Conservation (phyloP, 1,140 invertebrate species). For the Metaphire vulgaris region DNA sequence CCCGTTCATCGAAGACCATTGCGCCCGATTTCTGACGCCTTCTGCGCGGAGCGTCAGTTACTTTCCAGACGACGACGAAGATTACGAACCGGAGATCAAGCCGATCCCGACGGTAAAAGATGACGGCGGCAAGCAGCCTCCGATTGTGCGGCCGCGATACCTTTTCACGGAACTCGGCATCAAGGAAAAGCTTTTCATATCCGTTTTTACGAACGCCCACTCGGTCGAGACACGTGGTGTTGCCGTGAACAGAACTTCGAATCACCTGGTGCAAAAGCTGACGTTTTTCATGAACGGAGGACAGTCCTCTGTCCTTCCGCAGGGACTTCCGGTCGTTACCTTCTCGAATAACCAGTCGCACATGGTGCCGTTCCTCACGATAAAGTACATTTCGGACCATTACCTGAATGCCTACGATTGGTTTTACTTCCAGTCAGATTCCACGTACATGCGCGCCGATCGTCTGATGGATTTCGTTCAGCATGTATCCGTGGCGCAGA, state of each 20-base stretch:
- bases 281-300: slow-evolving; percentile 65
- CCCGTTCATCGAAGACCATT: slow-evolving; percentile 18
- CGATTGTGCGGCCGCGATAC: slow-evolving; percentile 65
- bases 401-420: slow-evolving; percentile 79
- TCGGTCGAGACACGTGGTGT: slow-evolving; percentile 62
- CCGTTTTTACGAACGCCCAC: slow-evolving; percentile 64
- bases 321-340: slow-evolving; percentile 51
- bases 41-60: background rate
- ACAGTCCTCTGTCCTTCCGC: slow-evolving; percentile 40
- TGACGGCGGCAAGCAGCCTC: slow-evolving; percentile 20
- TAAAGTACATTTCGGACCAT: slow-evolving; percentile 79
- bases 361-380: slow-evolving; percentile 55
- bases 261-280: slow-evolving; percentile 68
- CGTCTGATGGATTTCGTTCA: slow-evolving; percentile 36
- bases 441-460: slow-evolving; percentile 66
- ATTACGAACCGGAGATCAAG: slow-evolving; percentile 19
- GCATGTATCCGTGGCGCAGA: slow-evolving; percentile 11
- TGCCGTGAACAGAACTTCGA: slow-evolving; percentile 69
- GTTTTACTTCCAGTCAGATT: slow-evolving; percentile 74
- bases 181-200: slow-evolving; percentile 74
- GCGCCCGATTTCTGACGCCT: background rate
- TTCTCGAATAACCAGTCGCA: slow-evolving; percentile 36
- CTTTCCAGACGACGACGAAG: slow-evolving; percentile 5
- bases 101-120: background rate
- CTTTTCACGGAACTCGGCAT: slow-evolving; percentile 84